Percentiles rank a stretch among this genome's conserved stretches.
These are phyloP conservation scores for Tetragonula clypearis DNA, from an alignment of 1,140 invertebrate species.

Conservation along the genomic window DNA sequence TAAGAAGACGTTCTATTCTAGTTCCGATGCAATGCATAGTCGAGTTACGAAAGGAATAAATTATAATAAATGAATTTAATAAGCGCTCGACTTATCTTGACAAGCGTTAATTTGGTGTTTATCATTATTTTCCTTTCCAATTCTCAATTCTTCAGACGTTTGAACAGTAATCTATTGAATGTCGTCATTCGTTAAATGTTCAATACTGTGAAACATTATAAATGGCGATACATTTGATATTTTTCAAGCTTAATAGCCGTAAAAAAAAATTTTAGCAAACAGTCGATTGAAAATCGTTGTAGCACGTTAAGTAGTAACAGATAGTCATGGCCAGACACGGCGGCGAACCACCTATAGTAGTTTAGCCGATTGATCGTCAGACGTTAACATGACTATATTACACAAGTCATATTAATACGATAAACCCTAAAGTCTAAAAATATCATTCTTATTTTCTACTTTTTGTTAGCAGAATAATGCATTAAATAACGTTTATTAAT, in stretches of 20 bases:
- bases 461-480: too few species aligned
- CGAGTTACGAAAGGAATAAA: neutral
- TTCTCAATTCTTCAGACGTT: neutral
- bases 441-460: neutral
- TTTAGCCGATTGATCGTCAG: slow-evolving; percentile 25
- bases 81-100: neutral
- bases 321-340: slow-evolving; percentile 16
- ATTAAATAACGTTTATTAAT: neutral
- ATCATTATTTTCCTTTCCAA: neutral
- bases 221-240: neutral
- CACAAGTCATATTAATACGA: neutral
- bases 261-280: neutral
- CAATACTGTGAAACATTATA: neutral
- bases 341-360: slow-evolving; percentile 17
- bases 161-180: neutral
- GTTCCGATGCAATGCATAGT: neutral
- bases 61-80: neutral
- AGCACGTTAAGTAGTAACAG: slow-evolving; percentile 5
- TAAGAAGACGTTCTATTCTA: too few species aligned
- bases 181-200: neutral
- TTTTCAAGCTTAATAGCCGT: neutral
- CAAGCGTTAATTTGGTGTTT: neutral
- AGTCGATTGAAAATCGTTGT: neutral
- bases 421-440: neutral
- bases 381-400: neutral